Percentiles rank a stretch among this genome's conserved stretches.
Conservation (phyloP, 2,113 vertebrate species). For the Plectropomus leopardus region DNA sequence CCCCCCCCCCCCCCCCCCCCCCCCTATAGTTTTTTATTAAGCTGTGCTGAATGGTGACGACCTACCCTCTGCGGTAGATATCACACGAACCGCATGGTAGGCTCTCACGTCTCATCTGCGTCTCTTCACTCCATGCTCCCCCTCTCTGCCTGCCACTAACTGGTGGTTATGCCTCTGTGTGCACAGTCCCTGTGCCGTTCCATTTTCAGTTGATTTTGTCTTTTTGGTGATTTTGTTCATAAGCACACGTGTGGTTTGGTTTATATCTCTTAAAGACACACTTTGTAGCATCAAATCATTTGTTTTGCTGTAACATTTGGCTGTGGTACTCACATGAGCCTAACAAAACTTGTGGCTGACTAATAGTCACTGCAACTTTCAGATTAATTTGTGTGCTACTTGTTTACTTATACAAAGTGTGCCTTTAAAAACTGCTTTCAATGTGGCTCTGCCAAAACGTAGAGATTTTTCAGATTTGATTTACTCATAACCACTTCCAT, state of each 20-base stretch:
- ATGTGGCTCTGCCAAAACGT: constrained; percentile 16
- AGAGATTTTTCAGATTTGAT: not conserved
- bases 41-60: constrained; percentile 68
- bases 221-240: constrained; percentile 49
- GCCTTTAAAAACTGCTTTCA: constrained; percentile 72
- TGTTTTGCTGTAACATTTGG: constrained; percentile 32
- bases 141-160: constrained; percentile 75
- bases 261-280: constrained; percentile 75
- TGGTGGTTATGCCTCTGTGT: constrained; percentile 70
- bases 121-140: constrained; percentile 63
- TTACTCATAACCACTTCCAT: not conserved
- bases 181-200: constrained; percentile 53
- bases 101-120: constrained; percentile 68
- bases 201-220: constrained; percentile 62
- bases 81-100: constrained; percentile 68
- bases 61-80: constrained; percentile 59
- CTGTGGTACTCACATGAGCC: not conserved
- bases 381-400: constrained; percentile 2
- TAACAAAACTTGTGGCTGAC: constrained; percentile 26
- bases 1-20: constrained; percentile 58
- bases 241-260: constrained; percentile 57
- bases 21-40: constrained; percentile 62
- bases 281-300: constrained; percentile 52
- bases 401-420: constrained; percentile 63
- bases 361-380: not conserved